A percentile compares a stretch with the other conserved stretches of the same genome.
phyloP scores from a whole-genome alignment of 37 sponge, comb jelly and placozoan genomes.

The Dysidea cf. avara region DNA sequence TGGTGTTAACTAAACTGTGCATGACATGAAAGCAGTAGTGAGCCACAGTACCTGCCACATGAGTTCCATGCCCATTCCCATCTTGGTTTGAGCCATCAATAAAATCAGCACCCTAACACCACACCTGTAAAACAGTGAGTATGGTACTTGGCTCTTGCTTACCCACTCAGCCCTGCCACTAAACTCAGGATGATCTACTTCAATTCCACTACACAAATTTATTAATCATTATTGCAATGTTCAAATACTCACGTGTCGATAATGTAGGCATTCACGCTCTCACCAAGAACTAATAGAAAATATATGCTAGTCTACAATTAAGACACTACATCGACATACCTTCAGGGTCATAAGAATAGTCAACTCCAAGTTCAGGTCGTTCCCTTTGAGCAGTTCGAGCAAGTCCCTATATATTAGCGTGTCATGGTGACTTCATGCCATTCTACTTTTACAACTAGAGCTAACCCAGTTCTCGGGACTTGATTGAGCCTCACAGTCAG shows the following conservation, averaged over 20 bases:
- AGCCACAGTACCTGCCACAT: constrained; percentile 15
- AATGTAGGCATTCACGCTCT: constrained; percentile 15
- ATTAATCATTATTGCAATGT: no score
- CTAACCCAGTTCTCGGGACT: no score
- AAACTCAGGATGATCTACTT: constrained; percentile 9
- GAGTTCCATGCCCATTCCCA: constrained; percentile 33
- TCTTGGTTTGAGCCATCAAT: not conserved
- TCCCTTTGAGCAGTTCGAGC: no score
- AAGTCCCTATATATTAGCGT: no score
- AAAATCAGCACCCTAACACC: constrained; percentile 8
- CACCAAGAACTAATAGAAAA: constrained; percentile 1
- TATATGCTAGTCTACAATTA: no score
- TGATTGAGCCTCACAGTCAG: no score
- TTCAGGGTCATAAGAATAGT: no score
- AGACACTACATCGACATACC: no score
- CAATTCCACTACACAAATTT: not conserved
- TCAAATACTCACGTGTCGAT: constrained; percentile 33
- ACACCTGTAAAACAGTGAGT: not conserved
- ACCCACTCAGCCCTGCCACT: constrained; percentile 15
- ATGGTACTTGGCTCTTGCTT: not conserved
- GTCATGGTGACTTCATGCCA: no score
- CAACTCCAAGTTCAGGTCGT: no score
- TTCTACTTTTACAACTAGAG: no score
- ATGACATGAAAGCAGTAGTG: not conserved
- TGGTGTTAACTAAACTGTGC: no score